Percentiles rank a stretch among this genome's conserved stretches.
Conservation (phyloP, 1,140 invertebrate genomes). For the Leptinotarsa lineolata region DNA sequence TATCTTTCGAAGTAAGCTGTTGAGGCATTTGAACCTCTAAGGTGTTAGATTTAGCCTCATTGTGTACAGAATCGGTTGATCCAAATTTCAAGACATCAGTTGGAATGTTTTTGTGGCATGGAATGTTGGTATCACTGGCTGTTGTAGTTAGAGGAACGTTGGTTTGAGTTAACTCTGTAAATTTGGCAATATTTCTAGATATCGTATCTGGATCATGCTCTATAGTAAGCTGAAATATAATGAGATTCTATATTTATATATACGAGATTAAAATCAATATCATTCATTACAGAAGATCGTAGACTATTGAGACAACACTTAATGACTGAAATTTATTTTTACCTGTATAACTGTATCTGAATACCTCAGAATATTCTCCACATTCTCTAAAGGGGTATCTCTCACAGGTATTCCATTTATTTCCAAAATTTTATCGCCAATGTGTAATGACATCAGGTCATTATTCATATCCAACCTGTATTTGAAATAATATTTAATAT, state of each 20-base stretch:
- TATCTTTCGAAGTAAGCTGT: not conserved
- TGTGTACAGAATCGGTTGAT: conserved; percentile 41
- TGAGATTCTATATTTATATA: not conserved
- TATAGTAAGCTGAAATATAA: conserved; percentile 71
- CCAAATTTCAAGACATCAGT: conserved; percentile 37
- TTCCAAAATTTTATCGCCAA: conserved; percentile 89
- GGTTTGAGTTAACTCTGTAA: conserved; percentile 51
- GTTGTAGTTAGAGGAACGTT: conserved; percentile 50
- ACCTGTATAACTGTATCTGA: conserved; percentile 77
- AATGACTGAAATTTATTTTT: conserved; percentile 19
- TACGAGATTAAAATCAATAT: too few relatives aligned
- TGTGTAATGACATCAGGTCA: conserved; percentile 81
- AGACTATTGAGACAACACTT: too few relatives aligned
- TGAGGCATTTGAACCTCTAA: not conserved
- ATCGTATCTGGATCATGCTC: conserved; percentile 85
- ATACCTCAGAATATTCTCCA: conserved; percentile 76
- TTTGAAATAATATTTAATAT: conserved; percentile 14
- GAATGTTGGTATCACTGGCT: conserved; percentile 54
- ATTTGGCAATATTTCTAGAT: conserved; percentile 51
- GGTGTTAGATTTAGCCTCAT: not conserved
- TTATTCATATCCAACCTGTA: conserved; percentile 78
- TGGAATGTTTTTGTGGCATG: conserved; percentile 43
- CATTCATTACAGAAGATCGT: too few relatives aligned
- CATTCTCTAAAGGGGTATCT: conserved; percentile 75
- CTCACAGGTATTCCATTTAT: conserved; percentile 88